Evolutionary conservation across 2,797 vertebrate genomes (phyloP), one percentile per base, ranked within the genome.

Genomic region (Moxostoma hubbsi): DNA sequence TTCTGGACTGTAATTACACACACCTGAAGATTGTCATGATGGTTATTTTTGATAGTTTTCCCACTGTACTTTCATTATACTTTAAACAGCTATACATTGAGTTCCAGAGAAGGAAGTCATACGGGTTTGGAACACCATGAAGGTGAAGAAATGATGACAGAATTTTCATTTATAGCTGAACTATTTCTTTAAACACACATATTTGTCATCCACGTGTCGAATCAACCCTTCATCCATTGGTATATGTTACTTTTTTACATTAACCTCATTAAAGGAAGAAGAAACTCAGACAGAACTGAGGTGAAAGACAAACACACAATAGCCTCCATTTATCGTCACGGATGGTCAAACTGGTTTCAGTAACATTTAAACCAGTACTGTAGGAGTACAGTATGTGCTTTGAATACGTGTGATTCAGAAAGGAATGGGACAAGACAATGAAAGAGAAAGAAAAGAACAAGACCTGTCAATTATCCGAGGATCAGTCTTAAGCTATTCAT

Each of bases 261-360:
- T 2, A 15, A 5, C 5, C 13, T 16, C 16, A 49, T 79, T 73
- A 45, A 81, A 77, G 9, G 12, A 59, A 67, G 24, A 64, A 75
- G 45, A 62, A 69, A 18, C 70, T 50, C 68, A 79, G 69, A 70
- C 15, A 54, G 50, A 46, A 18, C 73, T 66, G 51, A 70, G 77
- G 13, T 63, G 62, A 47, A 75, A 75, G 16, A 10, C 9, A 75
- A 13, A 16, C 53, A 46, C 45, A 64, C 16, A 47, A 68, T 67
- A 83, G 61, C 68, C 12, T 62, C 51, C 71, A 45, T 62, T 81
- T 58, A 62, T 43, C 76, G 53, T 24, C 59, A 70, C 15, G 5
- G 54, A 69, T 69, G 72, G 81, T 76, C 75, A 69, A 73, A 83
- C 79, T 77, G 76, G 83, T 85, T 85, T 73, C 59, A 79, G 73